Evolutionary conservation across 1,140 invertebrate genomes (phyloP), one percentile per base, ranked within the genome.

Genomic region (Centruroides sculpturatus): DNA sequence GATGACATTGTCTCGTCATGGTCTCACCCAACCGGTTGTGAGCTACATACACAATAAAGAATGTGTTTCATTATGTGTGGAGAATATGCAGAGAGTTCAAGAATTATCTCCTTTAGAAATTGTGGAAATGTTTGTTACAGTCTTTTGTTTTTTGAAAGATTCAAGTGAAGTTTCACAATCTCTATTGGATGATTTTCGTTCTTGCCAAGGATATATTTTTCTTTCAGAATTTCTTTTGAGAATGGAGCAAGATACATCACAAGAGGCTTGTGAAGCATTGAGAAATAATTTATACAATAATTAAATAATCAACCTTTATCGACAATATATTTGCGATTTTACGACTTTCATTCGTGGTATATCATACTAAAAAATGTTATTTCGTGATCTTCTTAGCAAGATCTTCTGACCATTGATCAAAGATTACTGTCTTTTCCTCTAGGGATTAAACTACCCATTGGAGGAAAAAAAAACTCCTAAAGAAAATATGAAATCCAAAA

Each of bases 101-200:
- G 89, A 95, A 73, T 76, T 96, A 67, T 87, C 87, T 64, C 91
- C 91, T n/a, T 77, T 95, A 68, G 93, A 98, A 77, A 84, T 96
- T 64, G 90, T 96, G 11, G 92, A 98, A 77, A 97, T 98, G 92
- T 94, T 98, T 78, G 90, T 95, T 47, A 93, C 92, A 11, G 85
- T 98, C 46, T 96, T 98, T 77, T 97, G 93, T 78, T 95, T 98
- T 74, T 79, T 98, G 56, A 97, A 97, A 79, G 93, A 98, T 73
- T 98, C 93, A n/a, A 92, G 92, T 76, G 92, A 95, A 74, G 86
- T 95, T 57, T 94, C 92, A 61, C 90, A 94, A 75, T n/a, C 62
- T 10, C 62, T 99, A 63, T 73, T 98, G 64, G 95, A 98, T 73
- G 95, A 98, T 76, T 98, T 99, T 77, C 82, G 87, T 63, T 82